Conservation (phyloP, 2,888 invertebrate species). For the Caenorhabditis drosophilae region DNA sequence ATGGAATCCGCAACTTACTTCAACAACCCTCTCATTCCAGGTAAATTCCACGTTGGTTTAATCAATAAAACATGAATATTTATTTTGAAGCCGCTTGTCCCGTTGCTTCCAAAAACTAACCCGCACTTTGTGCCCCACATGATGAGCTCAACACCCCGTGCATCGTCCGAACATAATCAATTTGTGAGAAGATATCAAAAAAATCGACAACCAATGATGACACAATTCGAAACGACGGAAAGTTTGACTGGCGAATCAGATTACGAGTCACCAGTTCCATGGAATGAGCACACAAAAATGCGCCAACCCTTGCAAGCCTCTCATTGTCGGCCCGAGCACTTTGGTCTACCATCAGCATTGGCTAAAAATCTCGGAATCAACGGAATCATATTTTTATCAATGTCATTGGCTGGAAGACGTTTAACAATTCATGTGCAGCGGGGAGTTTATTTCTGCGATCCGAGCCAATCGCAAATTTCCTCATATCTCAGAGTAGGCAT, state of each 20-base stretch:
- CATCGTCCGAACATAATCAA: neutral
- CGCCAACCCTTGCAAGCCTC: neutral
- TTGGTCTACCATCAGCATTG: slow-evolving; percentile 30
- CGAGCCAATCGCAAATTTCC: slow-evolving; percentile 20
- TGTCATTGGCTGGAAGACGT: slow-evolving; percentile 41
- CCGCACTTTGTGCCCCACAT: slow-evolving; percentile 1
- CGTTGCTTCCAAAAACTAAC: slow-evolving; percentile 13
- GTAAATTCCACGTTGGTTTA: neutral
- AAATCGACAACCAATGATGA: neutral
- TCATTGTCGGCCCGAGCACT: slow-evolving; percentile 39
- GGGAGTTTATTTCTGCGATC: slow-evolving; percentile 45
- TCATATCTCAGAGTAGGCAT: slow-evolving; percentile 31
- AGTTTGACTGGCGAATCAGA: neutral
- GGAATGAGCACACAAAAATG: neutral
- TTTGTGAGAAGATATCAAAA: neutral
- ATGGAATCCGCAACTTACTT: slow-evolving; percentile 36
- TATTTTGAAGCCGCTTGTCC: slow-evolving; percentile 20
- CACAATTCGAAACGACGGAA: slow-evolving; percentile 1
- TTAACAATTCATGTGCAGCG: slow-evolving; percentile 42
- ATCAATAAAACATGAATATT: too few species aligned
- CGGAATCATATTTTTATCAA: slow-evolving; percentile 47
- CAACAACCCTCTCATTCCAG: slow-evolving; percentile 31
- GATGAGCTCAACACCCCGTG: neutral
- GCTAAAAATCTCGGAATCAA: slow-evolving; percentile 38
- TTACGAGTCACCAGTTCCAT: slow-evolving; percentile 1